Percentiles rank a stretch among this genome's conserved stretches.
These are phyloP conservation scores for Centroberyx gerrardi DNA, from an alignment of 2,797 vertebrate genomes.

Conservation along the genomic window DNA sequence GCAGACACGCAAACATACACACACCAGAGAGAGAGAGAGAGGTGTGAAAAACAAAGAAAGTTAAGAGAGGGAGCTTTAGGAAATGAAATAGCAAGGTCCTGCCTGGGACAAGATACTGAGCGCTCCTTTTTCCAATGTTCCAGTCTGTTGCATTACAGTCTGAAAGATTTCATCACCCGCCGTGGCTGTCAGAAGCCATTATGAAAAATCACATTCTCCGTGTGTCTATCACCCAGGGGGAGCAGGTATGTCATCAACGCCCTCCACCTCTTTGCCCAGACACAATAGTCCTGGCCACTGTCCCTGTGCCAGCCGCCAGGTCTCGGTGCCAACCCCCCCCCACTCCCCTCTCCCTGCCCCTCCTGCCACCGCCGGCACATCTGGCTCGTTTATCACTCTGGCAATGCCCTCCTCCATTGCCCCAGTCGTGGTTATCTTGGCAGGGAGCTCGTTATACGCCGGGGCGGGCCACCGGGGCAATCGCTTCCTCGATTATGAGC, in stretches of 20 bases:
- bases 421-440: conserved; percentile 74
- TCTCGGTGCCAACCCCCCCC: conserved; percentile 44
- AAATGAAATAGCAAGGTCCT: conserved; percentile 12
- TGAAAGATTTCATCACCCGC: conserved; percentile 61
- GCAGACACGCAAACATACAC: conserved; percentile 3
- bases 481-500: conserved; percentile 75
- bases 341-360: neutral
- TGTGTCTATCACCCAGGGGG: conserved; percentile 40
- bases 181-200: conserved; percentile 27
- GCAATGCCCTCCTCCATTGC: conserved; percentile 66
- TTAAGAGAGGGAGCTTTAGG: neutral
- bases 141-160: conserved; percentile 35
- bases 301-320: conserved; percentile 49
- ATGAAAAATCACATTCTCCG: conserved; percentile 36
- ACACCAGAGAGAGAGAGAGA: neutral
- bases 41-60: neutral
- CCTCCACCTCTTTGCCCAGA: conserved; percentile 52
- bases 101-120: neutral
- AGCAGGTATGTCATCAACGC: conserved; percentile 37
- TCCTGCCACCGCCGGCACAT: conserved; percentile 65
- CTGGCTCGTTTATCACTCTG: conserved; percentile 83
- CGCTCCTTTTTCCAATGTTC: conserved; percentile 16
- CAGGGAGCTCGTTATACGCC: conserved; percentile 62
- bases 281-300: conserved; percentile 61
- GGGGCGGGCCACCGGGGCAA: conserved; percentile 61